phyloP scores from a whole-genome alignment of 1,140 invertebrate species.

The Conus ventricosus region DNA sequence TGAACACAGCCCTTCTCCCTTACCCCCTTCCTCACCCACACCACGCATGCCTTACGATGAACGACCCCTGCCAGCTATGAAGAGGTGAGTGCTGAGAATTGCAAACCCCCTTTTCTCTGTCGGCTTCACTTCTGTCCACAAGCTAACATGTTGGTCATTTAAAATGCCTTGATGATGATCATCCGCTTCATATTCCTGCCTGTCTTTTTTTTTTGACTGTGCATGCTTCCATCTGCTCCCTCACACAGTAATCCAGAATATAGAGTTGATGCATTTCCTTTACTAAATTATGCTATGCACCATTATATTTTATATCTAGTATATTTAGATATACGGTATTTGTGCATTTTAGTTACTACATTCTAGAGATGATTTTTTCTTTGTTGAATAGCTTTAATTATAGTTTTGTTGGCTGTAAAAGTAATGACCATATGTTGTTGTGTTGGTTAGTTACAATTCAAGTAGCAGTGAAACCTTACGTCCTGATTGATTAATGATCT shows the following conservation, averaged over 20 bases:
- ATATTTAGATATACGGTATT: too few species aligned
- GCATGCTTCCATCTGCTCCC: not conserved
- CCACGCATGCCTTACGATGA: conserved; percentile 84
- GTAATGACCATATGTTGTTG: too few species aligned
- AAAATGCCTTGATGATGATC: not conserved
- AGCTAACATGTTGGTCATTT: not conserved
- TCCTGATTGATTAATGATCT: too few species aligned
- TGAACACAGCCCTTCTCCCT: conserved; percentile 43
- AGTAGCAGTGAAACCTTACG: too few species aligned
- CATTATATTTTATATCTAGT: too few species aligned
- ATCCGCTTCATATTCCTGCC: not conserved
- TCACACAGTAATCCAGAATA: not conserved
- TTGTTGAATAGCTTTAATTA: too few species aligned
- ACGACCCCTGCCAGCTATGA: conserved; percentile 83
- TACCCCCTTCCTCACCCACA: conserved; percentile 26
- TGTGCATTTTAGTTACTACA: too few species aligned
- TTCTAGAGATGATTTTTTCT: too few species aligned
- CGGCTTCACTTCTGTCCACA: not conserved
- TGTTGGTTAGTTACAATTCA: too few species aligned
- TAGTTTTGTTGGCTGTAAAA: too few species aligned
- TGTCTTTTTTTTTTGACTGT: not conserved
- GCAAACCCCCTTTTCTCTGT: not conserved
- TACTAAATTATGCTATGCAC: not conserved
- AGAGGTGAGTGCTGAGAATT: conserved; percentile 52
- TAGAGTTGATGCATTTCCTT: not conserved